A percentile compares a stretch with the other conserved stretches of the same genome.
Conservation (phyloP, 2,113 vertebrate species). For the Alosa alosa region DNA sequence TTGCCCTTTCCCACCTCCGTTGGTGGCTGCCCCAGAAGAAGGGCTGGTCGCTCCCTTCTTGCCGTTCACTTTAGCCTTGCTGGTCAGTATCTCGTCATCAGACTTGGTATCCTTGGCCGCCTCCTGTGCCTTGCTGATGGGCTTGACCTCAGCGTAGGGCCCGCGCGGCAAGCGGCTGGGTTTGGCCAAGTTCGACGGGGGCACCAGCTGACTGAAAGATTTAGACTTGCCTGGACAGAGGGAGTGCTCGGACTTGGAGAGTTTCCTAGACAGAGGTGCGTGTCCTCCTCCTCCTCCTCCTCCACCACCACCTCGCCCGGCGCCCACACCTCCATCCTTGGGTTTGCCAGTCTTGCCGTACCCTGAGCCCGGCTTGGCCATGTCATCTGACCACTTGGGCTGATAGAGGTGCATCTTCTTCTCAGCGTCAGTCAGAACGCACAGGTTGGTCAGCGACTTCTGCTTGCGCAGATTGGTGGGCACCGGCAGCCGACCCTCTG, state of each 20-base stretch:
- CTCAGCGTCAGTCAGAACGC: constrained; percentile 88
- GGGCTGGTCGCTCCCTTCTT: constrained; percentile 58
- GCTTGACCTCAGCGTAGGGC: constrained; percentile 92
- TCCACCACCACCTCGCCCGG: constrained; percentile 48
- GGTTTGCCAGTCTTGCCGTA: constrained; percentile 52
- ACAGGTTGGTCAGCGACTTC: constrained; percentile 88
- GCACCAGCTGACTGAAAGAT: constrained; percentile 67
- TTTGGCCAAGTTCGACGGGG: constrained; percentile 71
- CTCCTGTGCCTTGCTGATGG: constrained; percentile 86
- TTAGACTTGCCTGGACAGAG: constrained; percentile 84
- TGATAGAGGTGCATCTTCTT: constrained; percentile 91
- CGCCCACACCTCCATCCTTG: constrained; percentile 61
- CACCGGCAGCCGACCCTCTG: constrained; percentile 71
- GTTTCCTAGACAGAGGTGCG: constrained; percentile 76
- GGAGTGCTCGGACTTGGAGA: constrained; percentile 92
- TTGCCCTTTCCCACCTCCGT: constrained; percentile 49
- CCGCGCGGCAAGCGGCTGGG: constrained; percentile 90
- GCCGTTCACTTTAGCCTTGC: constrained; percentile 71
- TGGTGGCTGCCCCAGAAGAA: constrained; percentile 50
- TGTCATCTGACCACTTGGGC: constrained; percentile 84
- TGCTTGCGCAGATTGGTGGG: constrained; percentile 83
- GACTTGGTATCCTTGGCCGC: constrained; percentile 68
- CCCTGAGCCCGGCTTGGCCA: constrained; percentile 68
- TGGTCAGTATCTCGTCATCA: constrained; percentile 77
- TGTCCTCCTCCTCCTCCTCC: constrained; percentile 48